Percentiles rank a stretch among this genome's conserved stretches.
phyloP scores from a whole-genome alignment of 2,113 vertebrate species.

The Labeo rohita region DNA sequence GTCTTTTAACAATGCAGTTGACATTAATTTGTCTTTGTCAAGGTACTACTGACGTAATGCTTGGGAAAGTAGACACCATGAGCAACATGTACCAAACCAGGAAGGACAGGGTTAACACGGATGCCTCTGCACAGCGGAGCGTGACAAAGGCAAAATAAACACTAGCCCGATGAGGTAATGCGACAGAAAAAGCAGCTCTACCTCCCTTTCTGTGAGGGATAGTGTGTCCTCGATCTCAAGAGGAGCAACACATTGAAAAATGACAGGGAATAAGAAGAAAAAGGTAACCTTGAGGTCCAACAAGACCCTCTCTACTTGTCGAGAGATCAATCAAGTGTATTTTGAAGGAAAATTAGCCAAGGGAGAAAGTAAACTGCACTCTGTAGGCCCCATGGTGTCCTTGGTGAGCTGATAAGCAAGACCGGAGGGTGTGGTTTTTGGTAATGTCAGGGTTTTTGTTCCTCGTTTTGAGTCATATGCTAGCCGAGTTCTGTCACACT shows the following conservation, averaged over 20 bases:
- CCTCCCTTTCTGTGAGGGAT: slow-evolving; percentile 38
- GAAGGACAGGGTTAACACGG: slow-evolving; percentile 52
- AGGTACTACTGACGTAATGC: background rate
- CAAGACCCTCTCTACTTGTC: background rate
- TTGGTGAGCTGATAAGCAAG: slow-evolving; percentile 1
- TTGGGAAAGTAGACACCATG: background rate
- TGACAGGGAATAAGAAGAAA: slow-evolving; percentile 13
- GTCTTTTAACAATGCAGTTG: background rate
- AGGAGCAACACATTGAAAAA: background rate
- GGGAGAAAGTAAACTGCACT: background rate
- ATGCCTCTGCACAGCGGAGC: slow-evolving; percentile 26
- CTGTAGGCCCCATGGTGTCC: background rate
- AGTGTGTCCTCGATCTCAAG: slow-evolving; percentile 24
- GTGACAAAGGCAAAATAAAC: slow-evolving; percentile 60
- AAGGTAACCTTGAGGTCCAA: slow-evolving; percentile 1
- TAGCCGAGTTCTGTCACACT: slow-evolving; percentile 8
- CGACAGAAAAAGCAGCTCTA: slow-evolving; percentile 37
- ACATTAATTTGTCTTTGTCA: slow-evolving; percentile 10
- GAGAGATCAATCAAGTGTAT: background rate
- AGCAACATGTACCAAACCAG: background rate
- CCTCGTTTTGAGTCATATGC: background rate
- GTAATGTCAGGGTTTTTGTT: background rate
- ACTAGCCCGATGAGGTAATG: slow-evolving; percentile 61
- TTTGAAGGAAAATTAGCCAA: background rate
- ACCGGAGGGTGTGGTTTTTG: background rate